phyloP scores from a whole-genome alignment of 2,888 invertebrate genomes.

The Lampropteryx suffumata region DNA sequence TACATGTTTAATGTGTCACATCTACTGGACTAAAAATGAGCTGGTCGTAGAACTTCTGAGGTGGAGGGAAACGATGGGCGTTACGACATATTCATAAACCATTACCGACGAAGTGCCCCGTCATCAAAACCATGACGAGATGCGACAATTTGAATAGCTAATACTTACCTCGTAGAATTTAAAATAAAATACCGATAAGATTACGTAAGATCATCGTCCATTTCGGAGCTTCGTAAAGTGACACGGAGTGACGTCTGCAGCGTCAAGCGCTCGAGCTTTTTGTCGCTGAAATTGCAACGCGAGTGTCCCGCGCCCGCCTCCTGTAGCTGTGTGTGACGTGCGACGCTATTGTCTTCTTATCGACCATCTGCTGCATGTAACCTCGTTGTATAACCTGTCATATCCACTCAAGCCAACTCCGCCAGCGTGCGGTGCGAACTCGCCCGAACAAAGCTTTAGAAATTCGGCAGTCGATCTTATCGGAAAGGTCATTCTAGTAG shows the following conservation, averaged over 20 bases:
- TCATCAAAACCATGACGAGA: too few species aligned
- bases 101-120: too few species aligned
- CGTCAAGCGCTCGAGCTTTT: background rate
- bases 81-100: too few species aligned
- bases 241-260: background rate
- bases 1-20: too few species aligned
- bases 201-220: background rate
- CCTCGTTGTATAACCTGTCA: constrained; percentile 21
- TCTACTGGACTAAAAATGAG: too few species aligned
- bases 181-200: too few species aligned
- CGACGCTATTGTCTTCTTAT: constrained; percentile 21
- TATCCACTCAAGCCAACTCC: background rate
- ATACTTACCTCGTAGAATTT: too few species aligned
- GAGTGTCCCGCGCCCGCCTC: background rate
- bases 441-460: constrained; percentile 14
- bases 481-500: constrained; percentile 12
- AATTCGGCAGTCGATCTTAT: constrained; percentile 18
- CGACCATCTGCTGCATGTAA: constrained; percentile 16
- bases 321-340: constrained; percentile 1
- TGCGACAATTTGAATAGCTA: too few species aligned
- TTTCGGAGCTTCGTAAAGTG: background rate
- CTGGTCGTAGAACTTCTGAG: too few species aligned
- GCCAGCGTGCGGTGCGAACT: constrained; percentile 1
- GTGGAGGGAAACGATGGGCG: too few species aligned
- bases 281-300: background rate